Conservation (phyloP, 2,797 vertebrate genomes). For the Gymnodraco acuticeps region DNA sequence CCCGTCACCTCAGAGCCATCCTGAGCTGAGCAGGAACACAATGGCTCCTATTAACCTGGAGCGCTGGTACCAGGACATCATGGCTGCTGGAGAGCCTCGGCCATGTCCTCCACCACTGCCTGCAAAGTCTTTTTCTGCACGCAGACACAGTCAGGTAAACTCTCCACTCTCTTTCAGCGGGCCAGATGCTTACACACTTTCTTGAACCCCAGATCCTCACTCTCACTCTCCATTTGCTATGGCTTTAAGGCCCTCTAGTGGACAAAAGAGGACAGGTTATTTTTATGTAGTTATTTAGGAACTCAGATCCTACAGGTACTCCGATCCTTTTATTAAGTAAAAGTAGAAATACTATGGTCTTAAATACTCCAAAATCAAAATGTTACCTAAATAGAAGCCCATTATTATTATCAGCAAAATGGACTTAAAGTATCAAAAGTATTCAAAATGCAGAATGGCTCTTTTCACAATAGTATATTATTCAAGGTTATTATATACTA, state of each 20-base stretch:
- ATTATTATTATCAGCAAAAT: too few species aligned
- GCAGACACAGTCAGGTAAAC: conserved; percentile 92
- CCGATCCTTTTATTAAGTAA: too few species aligned
- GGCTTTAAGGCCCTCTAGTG: conserved; percentile 47
- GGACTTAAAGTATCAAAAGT: too few species aligned
- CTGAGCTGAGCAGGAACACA: conserved; percentile 82
- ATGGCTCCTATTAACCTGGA: conserved; percentile 91
- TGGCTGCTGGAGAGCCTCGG: conserved; percentile 89
- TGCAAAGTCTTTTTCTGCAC: conserved; percentile 91
- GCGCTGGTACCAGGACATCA: conserved; percentile 95
- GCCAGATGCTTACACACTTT: not conserved
- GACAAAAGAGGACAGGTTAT: conserved; percentile 3
- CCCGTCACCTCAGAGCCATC: conserved; percentile 75
- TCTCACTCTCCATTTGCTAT: not conserved
- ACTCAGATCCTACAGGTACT: too few species aligned
- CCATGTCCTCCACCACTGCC: conserved; percentile 93
- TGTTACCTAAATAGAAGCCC: too few species aligned
- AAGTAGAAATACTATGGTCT: too few species aligned
- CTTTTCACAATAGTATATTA: too few species aligned
- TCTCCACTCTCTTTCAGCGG: conserved; percentile 12
- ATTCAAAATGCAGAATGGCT: too few species aligned
- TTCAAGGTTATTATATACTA: too few species aligned
- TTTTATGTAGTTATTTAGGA: not conserved
- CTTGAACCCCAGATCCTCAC: not conserved
- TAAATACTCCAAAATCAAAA: too few species aligned